phyloP scores from a whole-genome alignment of 2,888 invertebrate species.

The Drosophila helvetica region DNA sequence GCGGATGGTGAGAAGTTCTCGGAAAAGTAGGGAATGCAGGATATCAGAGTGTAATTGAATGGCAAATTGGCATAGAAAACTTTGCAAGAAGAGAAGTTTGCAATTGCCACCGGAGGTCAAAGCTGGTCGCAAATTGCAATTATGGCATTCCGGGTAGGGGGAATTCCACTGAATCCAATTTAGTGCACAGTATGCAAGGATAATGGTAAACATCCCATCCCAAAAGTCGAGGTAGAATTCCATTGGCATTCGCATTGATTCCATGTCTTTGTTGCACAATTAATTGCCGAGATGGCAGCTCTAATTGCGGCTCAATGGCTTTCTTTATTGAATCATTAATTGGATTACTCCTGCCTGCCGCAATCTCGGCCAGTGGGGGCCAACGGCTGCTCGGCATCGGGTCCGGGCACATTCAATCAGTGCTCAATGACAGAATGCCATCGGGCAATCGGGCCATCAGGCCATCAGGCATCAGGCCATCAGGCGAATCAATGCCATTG shows the following conservation, averaged over 20 bases:
- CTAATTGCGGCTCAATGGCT: constrained; percentile 32
- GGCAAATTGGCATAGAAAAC: neutral
- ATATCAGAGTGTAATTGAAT: constrained; percentile 7
- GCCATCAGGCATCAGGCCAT: no score
- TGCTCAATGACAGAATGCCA: constrained; percentile 17
- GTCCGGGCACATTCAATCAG: constrained; percentile 29
- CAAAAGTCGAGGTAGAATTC: neutral
- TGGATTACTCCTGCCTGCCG: constrained; percentile 19
- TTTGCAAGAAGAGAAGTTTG: neutral
- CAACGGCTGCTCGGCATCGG: no score
- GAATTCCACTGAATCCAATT: neutral
- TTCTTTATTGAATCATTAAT: constrained; percentile 36
- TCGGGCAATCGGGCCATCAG: constrained; percentile 15
- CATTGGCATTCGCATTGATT: constrained; percentile 18
- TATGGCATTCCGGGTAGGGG: neutral
- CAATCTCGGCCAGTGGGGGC: no score
- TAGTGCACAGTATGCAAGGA: neutral
- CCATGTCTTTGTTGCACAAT: constrained; percentile 23
- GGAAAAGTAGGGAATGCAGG: constrained; percentile 13
- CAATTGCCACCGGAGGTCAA: neutral
- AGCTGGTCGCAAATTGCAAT: neutral
- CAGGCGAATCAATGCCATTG: constrained; percentile 40
- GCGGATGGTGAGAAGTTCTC: constrained; percentile 13
- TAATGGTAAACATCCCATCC: neutral
- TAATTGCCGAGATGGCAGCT: constrained; percentile 22